These are phyloP conservation scores for Paradisaea rubra DNA, from an alignment of 2,113 vertebrate species.

Conservation along the genomic window DNA sequence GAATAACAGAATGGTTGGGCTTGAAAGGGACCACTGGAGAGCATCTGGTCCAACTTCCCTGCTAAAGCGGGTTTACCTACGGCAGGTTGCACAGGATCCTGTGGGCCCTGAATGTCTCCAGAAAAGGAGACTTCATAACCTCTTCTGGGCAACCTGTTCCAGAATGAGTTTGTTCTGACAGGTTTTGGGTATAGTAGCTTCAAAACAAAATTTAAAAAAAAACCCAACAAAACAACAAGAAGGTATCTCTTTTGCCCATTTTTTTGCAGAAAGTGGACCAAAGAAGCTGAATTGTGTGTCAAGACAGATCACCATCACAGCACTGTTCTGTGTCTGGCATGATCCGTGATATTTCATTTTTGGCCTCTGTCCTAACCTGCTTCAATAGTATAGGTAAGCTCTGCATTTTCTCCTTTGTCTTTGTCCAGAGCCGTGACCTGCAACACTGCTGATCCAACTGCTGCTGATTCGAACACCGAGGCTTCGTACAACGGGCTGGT, in stretches of 20 bases:
- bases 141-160: not conserved
- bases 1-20: not conserved
- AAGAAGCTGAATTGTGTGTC: not conserved
- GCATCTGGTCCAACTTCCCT: not conserved
- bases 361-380: slow-evolving; percentile 75
- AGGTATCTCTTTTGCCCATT: not conserved
- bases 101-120: not conserved
- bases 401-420: slow-evolving; percentile 94
- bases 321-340: not conserved
- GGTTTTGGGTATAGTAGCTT: not conserved
- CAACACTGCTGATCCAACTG: slow-evolving; percentile 90
- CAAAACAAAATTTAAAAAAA: not conserved
- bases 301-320: not conserved
- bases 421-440: slow-evolving; percentile 93
- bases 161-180: not conserved
- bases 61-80: not conserved
- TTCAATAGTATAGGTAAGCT: slow-evolving; percentile 90
- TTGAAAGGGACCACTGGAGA: not conserved
- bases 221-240: not conserved
- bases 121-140: not conserved
- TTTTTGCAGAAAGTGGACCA: not conserved
- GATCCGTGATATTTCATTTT: not conserved
- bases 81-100: not conserved
- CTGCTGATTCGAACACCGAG: slow-evolving; percentile 91
- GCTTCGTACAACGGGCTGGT: slow-evolving; percentile 89